Base-by-base conservation (phyloP, 2,113 vertebrate species). In the Cacatua alba region DNA sequence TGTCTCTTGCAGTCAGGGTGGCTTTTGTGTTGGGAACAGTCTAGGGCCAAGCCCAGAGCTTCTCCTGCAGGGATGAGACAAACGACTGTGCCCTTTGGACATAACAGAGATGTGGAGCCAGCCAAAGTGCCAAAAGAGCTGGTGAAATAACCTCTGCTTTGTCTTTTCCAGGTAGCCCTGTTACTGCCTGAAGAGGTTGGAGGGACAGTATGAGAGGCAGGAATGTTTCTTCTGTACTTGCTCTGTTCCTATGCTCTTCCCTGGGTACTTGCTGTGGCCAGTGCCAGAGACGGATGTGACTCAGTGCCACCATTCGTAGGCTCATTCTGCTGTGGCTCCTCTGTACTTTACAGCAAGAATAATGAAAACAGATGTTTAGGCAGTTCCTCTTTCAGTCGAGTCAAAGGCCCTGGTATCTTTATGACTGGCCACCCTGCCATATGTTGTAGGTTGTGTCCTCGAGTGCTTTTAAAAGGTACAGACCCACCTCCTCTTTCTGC, bases 61-160 rank as follows among this genome's bases (percentile, higher is more conserved):
- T 81, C 48, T 52, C 49, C 39, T 89, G 55, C 46, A 59, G 49
- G 17, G 48, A 43, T 75, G 48, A 16, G 39, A 78, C 76, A 74
- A 70, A 49, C 1, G 0, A 17, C 82, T 13, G 21, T 63, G 78
- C 90, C 71, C 63, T 80, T 79, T 0, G 1, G 15, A 5, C 46
- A 3, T 7, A 52, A 44, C 43, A 82, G 77, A 46, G 74, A 21
- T 1, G 33, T 52, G 72, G 43, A 84, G 89, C 57, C 28, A 59
- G 83, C 81, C 86, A 62, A 86, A 75, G 52, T 31, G 44, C 77
- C 75, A 35, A 60, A 76, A 53, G 63, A 80, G 26, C 1, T 72
- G 46, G 44, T 68, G 44, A 74, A 94, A 94, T 57, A 80, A 49
- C 39, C 60, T 80, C 74, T 74, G 48, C 63, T 88, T 67, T 88